Evolutionary conservation across 2,113 vertebrate species (phyloP).

Genomic region (Indri indri): DNA sequence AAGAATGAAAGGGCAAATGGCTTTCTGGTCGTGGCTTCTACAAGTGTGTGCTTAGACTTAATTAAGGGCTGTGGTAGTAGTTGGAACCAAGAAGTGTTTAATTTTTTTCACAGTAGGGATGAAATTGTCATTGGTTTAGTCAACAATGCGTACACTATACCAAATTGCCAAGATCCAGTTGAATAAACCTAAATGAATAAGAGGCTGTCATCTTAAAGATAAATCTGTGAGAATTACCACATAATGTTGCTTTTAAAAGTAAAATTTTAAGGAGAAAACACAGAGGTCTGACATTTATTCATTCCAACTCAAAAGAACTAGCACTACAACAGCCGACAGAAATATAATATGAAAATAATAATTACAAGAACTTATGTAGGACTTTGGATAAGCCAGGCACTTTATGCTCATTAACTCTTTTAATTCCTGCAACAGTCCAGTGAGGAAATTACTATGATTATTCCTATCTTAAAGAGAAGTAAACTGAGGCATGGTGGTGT

Average conservation of each 20-base stretch:
- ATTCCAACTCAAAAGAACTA: background rate
- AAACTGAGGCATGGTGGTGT: background rate
- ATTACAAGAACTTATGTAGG: background rate
- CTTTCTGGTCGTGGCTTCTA: slow-evolving; percentile 32
- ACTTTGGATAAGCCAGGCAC: background rate
- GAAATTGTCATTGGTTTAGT: slow-evolving; percentile 26
- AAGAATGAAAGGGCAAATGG: background rate
- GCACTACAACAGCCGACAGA: background rate
- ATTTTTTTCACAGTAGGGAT: slow-evolving; percentile 65
- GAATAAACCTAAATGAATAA: slow-evolving; percentile 32
- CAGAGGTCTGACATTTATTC: background rate
- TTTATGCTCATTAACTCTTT: background rate
- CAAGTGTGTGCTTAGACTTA: slow-evolving; percentile 35
- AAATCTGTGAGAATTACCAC: background rate
- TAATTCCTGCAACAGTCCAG: background rate
- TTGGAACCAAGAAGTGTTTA: slow-evolving; percentile 45
- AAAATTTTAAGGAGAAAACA: background rate
- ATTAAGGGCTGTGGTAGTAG: slow-evolving; percentile 43
- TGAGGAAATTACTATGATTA: background rate
- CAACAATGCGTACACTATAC: background rate
- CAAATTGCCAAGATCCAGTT: slow-evolving; percentile 20
- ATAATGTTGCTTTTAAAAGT: slow-evolving; percentile 9
- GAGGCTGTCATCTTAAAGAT: background rate
- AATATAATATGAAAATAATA: background rate
- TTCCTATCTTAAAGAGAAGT: background rate